Evolutionary conservation across 2,888 invertebrate species (phyloP).

Genomic region (Heliconius aoede): DNA sequence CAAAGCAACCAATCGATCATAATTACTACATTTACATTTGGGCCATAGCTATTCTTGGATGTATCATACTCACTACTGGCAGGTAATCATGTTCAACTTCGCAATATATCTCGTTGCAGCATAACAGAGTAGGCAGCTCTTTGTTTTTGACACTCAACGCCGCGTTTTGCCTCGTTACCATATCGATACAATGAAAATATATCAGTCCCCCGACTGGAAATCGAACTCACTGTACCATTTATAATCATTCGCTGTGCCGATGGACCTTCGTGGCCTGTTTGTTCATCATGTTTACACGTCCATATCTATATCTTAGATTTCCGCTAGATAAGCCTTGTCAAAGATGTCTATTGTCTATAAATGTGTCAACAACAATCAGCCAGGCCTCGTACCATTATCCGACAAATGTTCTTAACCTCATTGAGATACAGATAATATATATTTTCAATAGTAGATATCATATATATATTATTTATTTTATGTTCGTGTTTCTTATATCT

Average conservation of each 20-base stretch:
- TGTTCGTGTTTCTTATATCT: background rate
- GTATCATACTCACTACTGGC: slow-evolving; percentile 84
- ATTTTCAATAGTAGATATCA: background rate
- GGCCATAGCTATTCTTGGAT: slow-evolving; percentile 82
- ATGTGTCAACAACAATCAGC: slow-evolving; percentile 13
- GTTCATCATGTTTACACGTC: background rate
- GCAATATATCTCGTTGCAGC: background rate
- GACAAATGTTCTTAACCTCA: slow-evolving; percentile 13
- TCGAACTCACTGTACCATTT: background rate
- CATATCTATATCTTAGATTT: background rate
- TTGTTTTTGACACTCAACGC: too few relatives aligned
- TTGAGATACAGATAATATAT: slow-evolving; percentile 3
- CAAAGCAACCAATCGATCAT: slow-evolving; percentile 56
- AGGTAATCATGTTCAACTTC: slow-evolving; percentile 59
- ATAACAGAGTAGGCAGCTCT: background rate
- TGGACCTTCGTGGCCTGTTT: background rate
- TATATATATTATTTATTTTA: background rate
- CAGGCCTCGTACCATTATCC: background rate
- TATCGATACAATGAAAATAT: too few relatives aligned
- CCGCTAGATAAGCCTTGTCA: background rate
- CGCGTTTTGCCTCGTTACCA: too few relatives aligned
- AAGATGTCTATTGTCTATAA: background rate
- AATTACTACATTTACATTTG: slow-evolving; percentile 83
- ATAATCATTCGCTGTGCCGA: background rate
- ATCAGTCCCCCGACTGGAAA: background rate